Percentiles rank a stretch among this genome's conserved stretches.
Evolutionary conservation across 2,888 invertebrate species (phyloP).

Genomic region (Drosophila percnosoma): DNA sequence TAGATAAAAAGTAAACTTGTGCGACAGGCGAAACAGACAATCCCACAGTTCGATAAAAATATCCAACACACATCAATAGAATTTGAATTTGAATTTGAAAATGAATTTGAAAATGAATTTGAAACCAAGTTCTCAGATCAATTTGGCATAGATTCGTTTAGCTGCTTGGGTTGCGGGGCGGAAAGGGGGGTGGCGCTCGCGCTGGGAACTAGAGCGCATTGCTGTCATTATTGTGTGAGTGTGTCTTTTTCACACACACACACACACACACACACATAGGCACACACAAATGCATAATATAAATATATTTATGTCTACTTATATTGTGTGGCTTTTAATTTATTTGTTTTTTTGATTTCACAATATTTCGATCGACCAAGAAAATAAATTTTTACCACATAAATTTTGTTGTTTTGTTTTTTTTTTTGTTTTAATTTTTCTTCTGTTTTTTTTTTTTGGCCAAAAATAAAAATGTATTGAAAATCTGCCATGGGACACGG

Average conservation of each 20-base stretch:
- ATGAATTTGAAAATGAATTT: slow-evolving; percentile 33
- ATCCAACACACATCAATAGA: slow-evolving; percentile 75
- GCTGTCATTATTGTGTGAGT: slow-evolving; percentile 44
- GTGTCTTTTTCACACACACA: slow-evolving; percentile 23
- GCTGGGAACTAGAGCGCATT: slow-evolving; percentile 80
- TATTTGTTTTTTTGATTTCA: slow-evolving; percentile 80
- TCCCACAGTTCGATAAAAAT: slow-evolving; percentile 74
- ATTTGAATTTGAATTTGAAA: slow-evolving; percentile 72
- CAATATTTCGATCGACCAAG: slow-evolving; percentile 79
- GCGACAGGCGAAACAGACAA: slow-evolving; percentile 31
- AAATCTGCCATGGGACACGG: slow-evolving; percentile 48
- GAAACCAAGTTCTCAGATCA: slow-evolving; percentile 62
- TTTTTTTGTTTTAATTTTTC: slow-evolving; percentile 8
- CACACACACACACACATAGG: slow-evolving; percentile 6
- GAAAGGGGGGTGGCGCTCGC: slow-evolving; percentile 44
- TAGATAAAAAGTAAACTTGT: slow-evolving; percentile 45
- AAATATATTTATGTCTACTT: slow-evolving; percentile 42
- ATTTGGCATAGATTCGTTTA: slow-evolving; percentile 72
- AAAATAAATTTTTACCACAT: slow-evolving; percentile 72
- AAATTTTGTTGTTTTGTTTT: slow-evolving; percentile 55
- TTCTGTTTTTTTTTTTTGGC: slow-evolving; percentile 23
- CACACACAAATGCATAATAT: slow-evolving; percentile 19
- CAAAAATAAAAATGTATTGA: slow-evolving; percentile 62
- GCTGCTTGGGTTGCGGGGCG: not conserved
- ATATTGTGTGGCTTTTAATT: slow-evolving; percentile 73